These are phyloP conservation scores for Hirtodrosophila duncani DNA, from an alignment of 2,888 invertebrate species.

Conservation along the genomic window DNA sequence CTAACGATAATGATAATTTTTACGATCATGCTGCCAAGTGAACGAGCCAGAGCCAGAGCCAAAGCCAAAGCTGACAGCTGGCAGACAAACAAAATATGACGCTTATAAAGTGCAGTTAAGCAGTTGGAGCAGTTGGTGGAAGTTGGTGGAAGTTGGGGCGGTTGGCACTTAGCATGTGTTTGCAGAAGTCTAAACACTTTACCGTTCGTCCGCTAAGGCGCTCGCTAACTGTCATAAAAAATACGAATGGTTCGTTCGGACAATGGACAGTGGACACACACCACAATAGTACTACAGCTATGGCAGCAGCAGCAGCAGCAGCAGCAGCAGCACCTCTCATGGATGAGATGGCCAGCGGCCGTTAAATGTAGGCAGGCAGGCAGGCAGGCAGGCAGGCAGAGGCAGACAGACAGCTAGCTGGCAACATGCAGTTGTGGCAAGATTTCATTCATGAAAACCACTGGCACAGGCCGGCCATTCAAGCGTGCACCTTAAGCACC, in stretches of 20 bases:
- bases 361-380: no score
- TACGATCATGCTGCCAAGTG: constrained; percentile 33
- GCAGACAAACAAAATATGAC: constrained; percentile 46
- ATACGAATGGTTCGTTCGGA: constrained; percentile 6
- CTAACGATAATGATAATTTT: constrained; percentile 60
- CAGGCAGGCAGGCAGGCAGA: no score
- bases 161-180: constrained; percentile 59
- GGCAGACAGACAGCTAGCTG: no score
- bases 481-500: no score
- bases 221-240: constrained; percentile 59
- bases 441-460: no score
- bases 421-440: no score
- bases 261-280: constrained; percentile 17
- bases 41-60: constrained; percentile 11
- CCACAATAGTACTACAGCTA: neutral
- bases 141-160: no score
- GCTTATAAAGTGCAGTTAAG: constrained; percentile 60
- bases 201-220: constrained; percentile 40
- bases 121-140: no score
- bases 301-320: no score
- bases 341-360: no score
- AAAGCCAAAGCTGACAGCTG: no score
- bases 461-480: no score
- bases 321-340: constrained; percentile 18
- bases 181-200: constrained; percentile 55